These are phyloP conservation scores for Seriola dumerili DNA, from an alignment of 2,113 vertebrate genomes.

Conservation along the genomic window DNA sequence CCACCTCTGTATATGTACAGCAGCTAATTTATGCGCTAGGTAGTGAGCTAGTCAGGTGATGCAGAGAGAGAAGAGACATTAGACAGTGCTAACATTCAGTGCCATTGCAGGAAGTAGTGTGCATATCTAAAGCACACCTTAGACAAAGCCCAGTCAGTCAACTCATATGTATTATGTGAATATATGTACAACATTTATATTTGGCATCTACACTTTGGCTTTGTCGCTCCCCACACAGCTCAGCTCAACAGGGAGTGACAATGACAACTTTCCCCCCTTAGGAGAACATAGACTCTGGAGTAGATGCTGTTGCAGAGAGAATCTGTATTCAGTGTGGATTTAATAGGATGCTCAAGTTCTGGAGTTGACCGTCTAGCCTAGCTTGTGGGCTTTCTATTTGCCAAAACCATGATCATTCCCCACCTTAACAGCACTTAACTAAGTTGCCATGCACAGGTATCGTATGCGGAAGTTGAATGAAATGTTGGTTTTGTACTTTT, in stretches of 20 bases:
- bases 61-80: not conserved
- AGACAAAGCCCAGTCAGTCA: not conserved
- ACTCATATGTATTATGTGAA: not conserved
- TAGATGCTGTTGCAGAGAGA: no score
- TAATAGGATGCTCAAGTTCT: no score
- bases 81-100: not conserved
- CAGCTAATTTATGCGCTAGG: not conserved
- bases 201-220: not conserved
- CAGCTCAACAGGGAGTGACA: not conserved
- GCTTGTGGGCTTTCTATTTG: no score
- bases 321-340: no score
- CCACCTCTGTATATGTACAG: not conserved
- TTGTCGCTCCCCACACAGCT: not conserved
- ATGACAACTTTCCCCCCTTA: no score
- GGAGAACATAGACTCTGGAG: no score
- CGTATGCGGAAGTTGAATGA: not conserved
- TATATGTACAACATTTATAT: not conserved
- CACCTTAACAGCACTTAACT: not conserved
- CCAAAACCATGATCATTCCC: no score
- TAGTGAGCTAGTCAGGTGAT: not conserved
- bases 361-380: not conserved
- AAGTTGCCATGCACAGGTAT: not conserved
- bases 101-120: not conserved
- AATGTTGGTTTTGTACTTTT: not conserved
- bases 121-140: no score